Evolutionary conservation across 2,888 invertebrate genomes (phyloP), one percentile per base, ranked within the genome.

Genomic region (Dryobota labecula): DNA sequence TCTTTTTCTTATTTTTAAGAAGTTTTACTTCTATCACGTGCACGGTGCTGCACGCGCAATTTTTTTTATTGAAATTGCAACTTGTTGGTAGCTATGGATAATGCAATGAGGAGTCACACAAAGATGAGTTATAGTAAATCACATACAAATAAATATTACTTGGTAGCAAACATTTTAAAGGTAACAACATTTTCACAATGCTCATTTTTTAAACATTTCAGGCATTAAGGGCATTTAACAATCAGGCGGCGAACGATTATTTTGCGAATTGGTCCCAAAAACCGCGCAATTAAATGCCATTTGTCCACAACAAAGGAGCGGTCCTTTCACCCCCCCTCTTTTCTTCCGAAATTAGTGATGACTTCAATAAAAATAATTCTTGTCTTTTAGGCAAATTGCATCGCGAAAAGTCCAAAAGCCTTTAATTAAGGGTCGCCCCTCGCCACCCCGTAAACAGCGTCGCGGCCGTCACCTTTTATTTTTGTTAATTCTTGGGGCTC

Each of bases 351-450:
- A 96, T 96, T 96, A 96, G 95, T 95, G 96, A 96, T 96, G 96
- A 95, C 96, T 96, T 95, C 96, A 96, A 96, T 96, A 96, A 96
- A 96, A 96, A 96, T 96, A 96, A 96, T 96, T 96, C 96, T 95
- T 95, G 95, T 96, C 96, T 95, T 96, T 95, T 95, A 95, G 88
- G 94, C 95, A 96, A 96, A 96, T 96, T 96, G 96, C 96, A 95
- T 95, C 94, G 95, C 94, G 94, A 94, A 95, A 94, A 94, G 95
- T 95, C 95, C 95, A 90, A 95, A 96, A 95, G 95, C 96, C 95
- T 96, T 96, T 95, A 96, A 95, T 96, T 95, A 95, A 94, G 94
- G 94, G 90, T 89, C 90, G 90, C 93, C 94, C 93, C 91, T 88
- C 87, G 89, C 92, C 92, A 90, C 93, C 93, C 94, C 91, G 94